Percentiles rank a stretch among this genome's conserved stretches.
phyloP scores from a whole-genome alignment of 2,888 invertebrate species.

The Hedychridium roseum region DNA sequence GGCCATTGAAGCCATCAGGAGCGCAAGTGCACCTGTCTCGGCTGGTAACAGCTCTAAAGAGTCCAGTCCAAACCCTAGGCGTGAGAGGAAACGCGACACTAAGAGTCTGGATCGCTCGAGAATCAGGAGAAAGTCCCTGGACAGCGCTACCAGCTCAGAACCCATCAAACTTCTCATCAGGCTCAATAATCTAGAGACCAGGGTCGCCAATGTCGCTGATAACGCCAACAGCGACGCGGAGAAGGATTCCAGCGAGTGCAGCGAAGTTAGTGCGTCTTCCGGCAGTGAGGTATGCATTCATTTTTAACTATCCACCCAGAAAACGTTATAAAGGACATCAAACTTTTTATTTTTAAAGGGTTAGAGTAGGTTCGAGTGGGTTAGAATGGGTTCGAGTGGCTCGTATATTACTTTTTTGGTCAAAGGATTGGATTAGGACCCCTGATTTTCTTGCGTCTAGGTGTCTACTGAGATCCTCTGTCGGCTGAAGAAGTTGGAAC shows the following conservation, averaged over 20 bases:
- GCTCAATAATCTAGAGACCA: conserved; percentile 79
- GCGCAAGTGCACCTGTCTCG: conserved; percentile 63
- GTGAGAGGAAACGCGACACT: conserved; percentile 50
- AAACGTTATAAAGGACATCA: too few relatives aligned
- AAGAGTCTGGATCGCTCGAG: conserved; percentile 62
- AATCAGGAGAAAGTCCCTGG: conserved; percentile 78
- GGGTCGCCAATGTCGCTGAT: conserved; percentile 70
- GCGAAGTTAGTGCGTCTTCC: conserved; percentile 46
- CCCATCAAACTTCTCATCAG: conserved; percentile 83
- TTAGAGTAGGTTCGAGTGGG: too few relatives aligned
- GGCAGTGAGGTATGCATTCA: conserved; percentile 47
- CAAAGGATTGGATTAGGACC: too few relatives aligned
- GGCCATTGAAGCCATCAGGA: conserved; percentile 69
- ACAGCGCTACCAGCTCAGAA: conserved; percentile 80
- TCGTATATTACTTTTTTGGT: too few relatives aligned
- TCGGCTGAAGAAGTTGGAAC: conserved; percentile 50
- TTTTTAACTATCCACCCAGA: too few relatives aligned
- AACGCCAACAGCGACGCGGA: conserved; percentile 50
- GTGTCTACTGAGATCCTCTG: conserved; percentile 49
- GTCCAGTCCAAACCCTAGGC: conserved; percentile 67
- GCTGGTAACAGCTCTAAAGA: conserved; percentile 67
- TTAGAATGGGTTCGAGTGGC: too few relatives aligned
- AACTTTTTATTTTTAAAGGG: too few relatives aligned
- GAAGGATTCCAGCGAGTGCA: conserved; percentile 57
- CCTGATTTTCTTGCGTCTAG: too few relatives aligned